Conservation (phyloP, 1,140 invertebrate species). For the Paraescarpia echinospica region DNA sequence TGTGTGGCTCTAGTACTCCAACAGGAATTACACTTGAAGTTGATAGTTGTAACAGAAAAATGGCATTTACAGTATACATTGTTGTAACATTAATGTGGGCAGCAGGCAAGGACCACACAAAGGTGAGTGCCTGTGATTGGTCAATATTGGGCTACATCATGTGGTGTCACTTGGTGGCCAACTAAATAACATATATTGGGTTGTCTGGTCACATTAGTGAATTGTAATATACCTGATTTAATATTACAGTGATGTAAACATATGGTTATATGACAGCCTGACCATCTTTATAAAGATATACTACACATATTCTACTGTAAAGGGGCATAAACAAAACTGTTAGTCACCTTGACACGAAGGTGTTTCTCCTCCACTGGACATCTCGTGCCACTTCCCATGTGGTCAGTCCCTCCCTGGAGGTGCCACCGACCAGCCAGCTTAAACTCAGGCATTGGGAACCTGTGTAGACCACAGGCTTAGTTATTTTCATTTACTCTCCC, state of each 20-base stretch:
- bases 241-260: not conserved
- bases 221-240: not conserved
- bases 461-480: constrained; percentile 36
- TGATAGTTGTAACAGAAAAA: not conserved
- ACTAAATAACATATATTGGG: not conserved
- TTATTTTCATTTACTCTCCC: not conserved
- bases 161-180: not conserved
- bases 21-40: not conserved
- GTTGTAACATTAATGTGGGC: too few species aligned
- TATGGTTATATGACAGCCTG: not conserved
- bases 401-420: constrained; percentile 37
- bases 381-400: constrained; percentile 35
- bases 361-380: constrained; percentile 42
- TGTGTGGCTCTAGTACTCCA: not conserved
- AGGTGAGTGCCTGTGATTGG: too few species aligned
- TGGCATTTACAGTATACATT: not conserved
- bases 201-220: not conserved
- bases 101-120: not conserved
- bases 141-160: too few species aligned
- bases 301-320: not conserved
- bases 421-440: constrained; percentile 59
- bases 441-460: constrained; percentile 61
- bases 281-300: too few species aligned
- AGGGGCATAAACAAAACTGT: not conserved
- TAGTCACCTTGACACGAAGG: constrained; percentile 42